Evolutionary conservation across 2,888 invertebrate species (phyloP).

Genomic region (Lasioglossum vierecki): DNA sequence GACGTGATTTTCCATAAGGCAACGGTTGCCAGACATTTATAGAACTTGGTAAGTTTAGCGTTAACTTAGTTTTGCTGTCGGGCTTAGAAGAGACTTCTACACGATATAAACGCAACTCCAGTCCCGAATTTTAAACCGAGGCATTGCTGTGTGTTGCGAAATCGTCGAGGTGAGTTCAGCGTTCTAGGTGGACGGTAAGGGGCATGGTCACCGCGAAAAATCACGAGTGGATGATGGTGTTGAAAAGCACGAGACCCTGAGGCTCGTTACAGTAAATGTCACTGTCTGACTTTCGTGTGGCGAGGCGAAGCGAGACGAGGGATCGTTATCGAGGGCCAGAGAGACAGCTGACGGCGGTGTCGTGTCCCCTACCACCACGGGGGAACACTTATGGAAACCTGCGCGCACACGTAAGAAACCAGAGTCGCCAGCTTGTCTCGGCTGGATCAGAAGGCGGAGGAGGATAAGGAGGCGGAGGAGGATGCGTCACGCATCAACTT

Average conservation of each 20-base stretch:
- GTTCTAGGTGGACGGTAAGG: background rate
- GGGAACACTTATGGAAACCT: constrained; percentile 61
- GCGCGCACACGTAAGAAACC: constrained; percentile 67
- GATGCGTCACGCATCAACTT: constrained; percentile 73
- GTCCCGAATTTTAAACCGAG: background rate
- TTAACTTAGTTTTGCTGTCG: background rate
- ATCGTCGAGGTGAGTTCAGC: background rate
- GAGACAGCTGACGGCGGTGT: constrained; percentile 55
- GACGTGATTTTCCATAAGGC: no score
- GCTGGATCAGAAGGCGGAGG: constrained; percentile 57
- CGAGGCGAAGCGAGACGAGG: constrained; percentile 2
- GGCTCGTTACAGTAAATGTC: constrained; percentile 55
- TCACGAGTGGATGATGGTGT: constrained; percentile 51
- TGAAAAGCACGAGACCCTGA: constrained; percentile 57
- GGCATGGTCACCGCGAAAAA: constrained; percentile 26
- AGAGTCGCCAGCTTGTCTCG: constrained; percentile 78
- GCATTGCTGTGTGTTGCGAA: background rate
- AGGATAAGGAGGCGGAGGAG: constrained; percentile 60
- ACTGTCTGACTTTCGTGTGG: constrained; percentile 50
- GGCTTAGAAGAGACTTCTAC: background rate
- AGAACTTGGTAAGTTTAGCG: no score
- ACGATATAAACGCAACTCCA: background rate
- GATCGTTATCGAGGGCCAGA: constrained; percentile 40
- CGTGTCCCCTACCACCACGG: constrained; percentile 34
- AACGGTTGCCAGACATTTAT: no score